These are phyloP conservation scores for Drosophila lowei DNA, from an alignment of 1,140 invertebrate species.

Conservation along the genomic window DNA sequence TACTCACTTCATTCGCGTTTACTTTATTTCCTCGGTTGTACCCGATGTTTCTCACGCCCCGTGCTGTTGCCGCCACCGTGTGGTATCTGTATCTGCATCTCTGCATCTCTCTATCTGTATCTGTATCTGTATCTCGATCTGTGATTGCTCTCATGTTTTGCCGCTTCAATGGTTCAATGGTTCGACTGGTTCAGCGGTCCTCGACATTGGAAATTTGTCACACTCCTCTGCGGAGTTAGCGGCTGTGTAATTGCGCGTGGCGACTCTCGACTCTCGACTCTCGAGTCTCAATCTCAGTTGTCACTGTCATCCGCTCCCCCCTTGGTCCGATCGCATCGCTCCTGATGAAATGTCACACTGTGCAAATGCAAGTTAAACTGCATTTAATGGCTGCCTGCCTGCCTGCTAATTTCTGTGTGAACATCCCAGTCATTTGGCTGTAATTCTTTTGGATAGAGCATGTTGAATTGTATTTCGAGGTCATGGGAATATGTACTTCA, in stretches of 20 bases:
- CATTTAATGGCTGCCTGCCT: slow-evolving; percentile 51
- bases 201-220: slow-evolving; percentile 70
- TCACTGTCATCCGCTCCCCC: slow-evolving; percentile 27
- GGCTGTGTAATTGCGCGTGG: slow-evolving; percentile 74
- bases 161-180: slow-evolving; percentile 47
- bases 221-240: slow-evolving; percentile 39
- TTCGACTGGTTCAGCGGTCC: slow-evolving; percentile 31
- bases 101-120: slow-evolving; percentile 44
- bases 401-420: slow-evolving; percentile 72
- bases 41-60: slow-evolving; percentile 71
- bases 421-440: slow-evolving; percentile 31
- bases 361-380: slow-evolving; percentile 77
- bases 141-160: slow-evolving; percentile 80
- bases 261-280: slow-evolving; percentile 13
- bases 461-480: slow-evolving; percentile 41
- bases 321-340: slow-evolving; percentile 45
- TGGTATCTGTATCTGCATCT: slow-evolving; percentile 53
- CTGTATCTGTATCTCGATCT: slow-evolving; percentile 69
- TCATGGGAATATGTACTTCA: slow-evolving; percentile 57
- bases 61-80: slow-evolving; percentile 7
- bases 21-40: slow-evolving; percentile 24
- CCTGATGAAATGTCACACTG: slow-evolving; percentile 77
- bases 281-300: slow-evolving; percentile 53
- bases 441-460: slow-evolving; percentile 43
- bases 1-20: slow-evolving; percentile 70